Conservation (phyloP, 2,797 vertebrate genomes). For the Hylomyscus alleni region DNA sequence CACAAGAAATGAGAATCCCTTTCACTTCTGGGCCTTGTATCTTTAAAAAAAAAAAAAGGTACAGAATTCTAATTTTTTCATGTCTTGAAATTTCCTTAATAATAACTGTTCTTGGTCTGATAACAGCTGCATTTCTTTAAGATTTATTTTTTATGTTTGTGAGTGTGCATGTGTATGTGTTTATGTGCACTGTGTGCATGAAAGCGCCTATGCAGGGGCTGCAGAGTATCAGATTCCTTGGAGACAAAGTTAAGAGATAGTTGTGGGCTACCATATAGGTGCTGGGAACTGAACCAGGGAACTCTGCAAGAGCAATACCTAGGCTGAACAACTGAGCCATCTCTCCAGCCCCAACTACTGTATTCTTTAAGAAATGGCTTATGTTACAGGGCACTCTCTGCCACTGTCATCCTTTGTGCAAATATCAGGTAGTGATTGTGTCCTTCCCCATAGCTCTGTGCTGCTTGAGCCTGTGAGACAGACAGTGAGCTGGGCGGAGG, state of each 20-base stretch:
- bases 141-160: not conserved
- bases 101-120: constrained; percentile 9
- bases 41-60: not conserved
- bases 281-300: not conserved
- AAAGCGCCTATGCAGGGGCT: not conserved
- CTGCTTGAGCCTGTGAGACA: not conserved
- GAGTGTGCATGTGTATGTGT: not conserved
- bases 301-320: not conserved
- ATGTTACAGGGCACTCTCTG: too few species aligned
- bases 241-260: not conserved
- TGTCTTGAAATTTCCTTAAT: constrained; percentile 14
- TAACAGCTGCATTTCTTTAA: not conserved
- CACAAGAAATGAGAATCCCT: constrained; percentile 27
- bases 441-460: not conserved
- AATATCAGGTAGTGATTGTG: too few species aligned
- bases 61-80: constrained; percentile 2
- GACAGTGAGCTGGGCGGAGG: not conserved
- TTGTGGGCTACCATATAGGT: not conserved
- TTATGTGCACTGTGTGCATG: too few species aligned
- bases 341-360: not conserved
- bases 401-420: not conserved
- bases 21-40: not conserved
- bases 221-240: too few species aligned
- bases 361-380: not conserved
- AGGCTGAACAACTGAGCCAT: too few species aligned